Base-by-base conservation (phyloP, 2,888 invertebrate genomes). In the Parelbella ahira region DNA sequence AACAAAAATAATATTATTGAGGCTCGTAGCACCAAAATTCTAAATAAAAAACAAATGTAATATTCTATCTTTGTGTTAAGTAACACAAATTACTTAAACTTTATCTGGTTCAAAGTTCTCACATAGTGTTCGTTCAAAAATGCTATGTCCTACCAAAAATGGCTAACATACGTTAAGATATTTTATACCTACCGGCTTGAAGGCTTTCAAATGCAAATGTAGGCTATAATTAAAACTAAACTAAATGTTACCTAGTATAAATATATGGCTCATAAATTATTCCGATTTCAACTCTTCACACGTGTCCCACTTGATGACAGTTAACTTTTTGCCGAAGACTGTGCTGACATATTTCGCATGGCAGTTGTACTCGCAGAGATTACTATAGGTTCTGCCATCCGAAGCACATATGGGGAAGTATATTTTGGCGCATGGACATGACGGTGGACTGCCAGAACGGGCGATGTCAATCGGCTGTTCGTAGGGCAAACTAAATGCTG, bases 361-460 rank as follows among this genome's bases (percentile, higher is more conserved):
- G 54, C 89, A 89, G 0, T 72, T 15, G 44, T 75, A 80, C 46
- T 80, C 76, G 58, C 89, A 89, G 2, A 28, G 28, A 50, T 72
- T 89, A 37, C 71, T 73, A 50, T 76, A 88, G 0, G 71, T 79
- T 1, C 24, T 50, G 1, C 70, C 60, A 54, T 84, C 62, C 0
- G 75, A 65, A 0, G 69, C 86, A 54, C 89, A 89, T 3, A 88
- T 45, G 0, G 89, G 89, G 2, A 44, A 10, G 57, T 79, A 88
- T 10, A 84, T 61, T 51, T 61, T 71, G 1, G 61, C 49, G 51
- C 89, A 89, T 1, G 82, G 41, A 44, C 89, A 89, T 1, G 20
- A 23, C n/a, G 51, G 43, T 0, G 19, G 8, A 3, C 11, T 18
- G 23, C 23, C 24, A 9, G 34, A 8, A n/a, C 11, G 15, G 15